Evolutionary conservation across 2,888 invertebrate genomes (phyloP), one percentile per base, ranked within the genome.

Genomic region (Physocephala rufipes): DNA sequence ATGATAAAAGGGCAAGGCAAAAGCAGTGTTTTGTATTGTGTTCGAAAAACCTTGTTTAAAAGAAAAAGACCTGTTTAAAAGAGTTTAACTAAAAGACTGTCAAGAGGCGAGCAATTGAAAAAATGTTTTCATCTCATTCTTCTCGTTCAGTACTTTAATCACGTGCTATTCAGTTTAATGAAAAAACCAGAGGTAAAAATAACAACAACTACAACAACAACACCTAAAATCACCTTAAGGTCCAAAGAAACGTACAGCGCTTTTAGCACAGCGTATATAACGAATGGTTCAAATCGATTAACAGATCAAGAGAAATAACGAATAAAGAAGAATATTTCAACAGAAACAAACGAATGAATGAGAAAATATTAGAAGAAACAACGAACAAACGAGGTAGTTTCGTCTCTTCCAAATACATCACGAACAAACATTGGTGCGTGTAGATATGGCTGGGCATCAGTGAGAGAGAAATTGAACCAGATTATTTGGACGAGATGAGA

Each of bases 211-310:
- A 30, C 28, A 53, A 66, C 53, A 13, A 64, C 64, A 53, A 53
- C 67, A 45, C n/a, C 67, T 49, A 1, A 47, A n/a, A 26, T 16
- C 36, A 47, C 13, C 47, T 49, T 15, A 13, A 16, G 43, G 24
- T 15, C 16, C 16, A 16, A 53, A 55, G 16, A 19, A 55, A n/a
- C 28, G 51, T 30, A 28, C 65, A 58, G 36, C 67, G 55, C 67
- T 36, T 9, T 4, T 9, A 49, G 49, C 59, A 68, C 59, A 61
- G 21, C 61, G 19, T 47, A 68, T 47, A 53, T 49, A 68, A 59
- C 49, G 61, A 68, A 61, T 59, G 61, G 47, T 59, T 49, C 61
- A 30, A 62, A 68, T 68, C 62, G 68, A 68, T 68, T 61, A 68
- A 68, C 61, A 61, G 62, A 62, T 61, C 62, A 66, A 24, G 36